phyloP scores from a whole-genome alignment of 2,888 invertebrate species.

The Macrophya annulata region DNA sequence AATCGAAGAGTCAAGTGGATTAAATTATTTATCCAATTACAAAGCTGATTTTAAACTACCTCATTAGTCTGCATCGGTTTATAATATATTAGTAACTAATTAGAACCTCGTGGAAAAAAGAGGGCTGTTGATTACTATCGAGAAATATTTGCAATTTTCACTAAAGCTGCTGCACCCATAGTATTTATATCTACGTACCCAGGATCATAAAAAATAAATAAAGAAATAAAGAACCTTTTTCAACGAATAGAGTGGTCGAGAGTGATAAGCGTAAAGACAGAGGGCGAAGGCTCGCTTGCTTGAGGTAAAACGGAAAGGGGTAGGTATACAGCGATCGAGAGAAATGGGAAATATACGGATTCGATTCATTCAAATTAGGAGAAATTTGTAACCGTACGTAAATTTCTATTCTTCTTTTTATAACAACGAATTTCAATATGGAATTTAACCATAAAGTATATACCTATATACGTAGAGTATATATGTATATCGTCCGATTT shows the following conservation, averaged over 20 bases:
- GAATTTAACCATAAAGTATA: not conserved
- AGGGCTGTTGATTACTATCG: not conserved
- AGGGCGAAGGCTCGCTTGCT: not conserved
- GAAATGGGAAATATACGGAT: not conserved
- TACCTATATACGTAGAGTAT: not conserved
- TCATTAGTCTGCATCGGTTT: slow-evolving; percentile 21
- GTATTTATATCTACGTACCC: not conserved
- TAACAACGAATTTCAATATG: not conserved
- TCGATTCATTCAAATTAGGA: slow-evolving; percentile 18
- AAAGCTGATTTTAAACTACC: not conserved
- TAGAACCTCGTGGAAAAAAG: not conserved
- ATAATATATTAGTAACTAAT: slow-evolving; percentile 27
- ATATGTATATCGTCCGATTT: slow-evolving; percentile 7
- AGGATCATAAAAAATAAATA: not conserved
- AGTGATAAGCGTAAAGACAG: slow-evolving; percentile 24
- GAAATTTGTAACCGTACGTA: not conserved
- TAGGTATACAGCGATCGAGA: not conserved
- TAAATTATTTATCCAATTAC: slow-evolving; percentile 11
- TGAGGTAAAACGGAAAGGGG: not conserved
- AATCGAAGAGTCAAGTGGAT: not conserved
- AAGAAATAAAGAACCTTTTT: not conserved
- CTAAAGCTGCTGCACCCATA: not conserved
- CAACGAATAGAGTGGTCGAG: slow-evolving; percentile 4
- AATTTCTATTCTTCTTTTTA: not conserved
- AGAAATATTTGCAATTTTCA: slow-evolving; percentile 22